phyloP scores from a whole-genome alignment of 2,888 invertebrate genomes.

The Yponomeuta plumbellus region DNA sequence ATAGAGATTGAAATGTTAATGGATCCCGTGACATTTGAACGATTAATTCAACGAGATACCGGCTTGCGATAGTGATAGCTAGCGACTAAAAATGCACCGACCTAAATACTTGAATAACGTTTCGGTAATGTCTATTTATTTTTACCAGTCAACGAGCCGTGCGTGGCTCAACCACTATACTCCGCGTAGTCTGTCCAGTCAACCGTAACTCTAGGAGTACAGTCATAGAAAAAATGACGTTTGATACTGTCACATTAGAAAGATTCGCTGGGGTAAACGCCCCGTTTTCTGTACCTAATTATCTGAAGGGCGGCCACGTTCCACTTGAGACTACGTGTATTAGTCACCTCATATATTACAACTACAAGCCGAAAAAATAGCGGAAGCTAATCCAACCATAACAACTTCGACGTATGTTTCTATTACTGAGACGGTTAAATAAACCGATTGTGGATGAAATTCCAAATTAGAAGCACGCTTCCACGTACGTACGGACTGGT shows the following conservation, averaged over 20 bases:
- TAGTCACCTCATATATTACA: constrained; percentile 1
- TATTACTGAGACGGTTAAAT: constrained; percentile 54
- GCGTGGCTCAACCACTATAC: constrained; percentile 25
- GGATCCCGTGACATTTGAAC: constrained; percentile 4
- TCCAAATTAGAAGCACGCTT: constrained; percentile 41
- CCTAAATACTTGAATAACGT: constrained; percentile 23
- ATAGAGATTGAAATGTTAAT: background rate
- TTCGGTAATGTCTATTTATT: constrained; percentile 50
- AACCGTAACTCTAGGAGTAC: background rate
- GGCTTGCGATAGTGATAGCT: background rate
- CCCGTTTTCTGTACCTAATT: no score
- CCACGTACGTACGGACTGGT: constrained; percentile 34
- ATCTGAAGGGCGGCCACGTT: no score
- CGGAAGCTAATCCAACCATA: constrained; percentile 67
- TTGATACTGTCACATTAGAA: background rate
- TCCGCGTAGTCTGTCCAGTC: background rate
- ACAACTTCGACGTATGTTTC: constrained; percentile 58
- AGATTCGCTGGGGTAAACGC: no score
- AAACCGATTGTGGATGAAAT: constrained; percentile 59
- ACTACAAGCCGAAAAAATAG: constrained; percentile 29
- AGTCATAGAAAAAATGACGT: background rate
- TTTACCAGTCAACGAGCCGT: constrained; percentile 49
- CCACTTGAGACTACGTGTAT: background rate
- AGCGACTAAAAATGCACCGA: constrained; percentile 23
- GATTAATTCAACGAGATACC: background rate